Evolutionary conservation across 23 tunicate genomes (phyloP), one percentile per base, ranked within the genome.

Genomic region (Trididemnum clinides): DNA sequence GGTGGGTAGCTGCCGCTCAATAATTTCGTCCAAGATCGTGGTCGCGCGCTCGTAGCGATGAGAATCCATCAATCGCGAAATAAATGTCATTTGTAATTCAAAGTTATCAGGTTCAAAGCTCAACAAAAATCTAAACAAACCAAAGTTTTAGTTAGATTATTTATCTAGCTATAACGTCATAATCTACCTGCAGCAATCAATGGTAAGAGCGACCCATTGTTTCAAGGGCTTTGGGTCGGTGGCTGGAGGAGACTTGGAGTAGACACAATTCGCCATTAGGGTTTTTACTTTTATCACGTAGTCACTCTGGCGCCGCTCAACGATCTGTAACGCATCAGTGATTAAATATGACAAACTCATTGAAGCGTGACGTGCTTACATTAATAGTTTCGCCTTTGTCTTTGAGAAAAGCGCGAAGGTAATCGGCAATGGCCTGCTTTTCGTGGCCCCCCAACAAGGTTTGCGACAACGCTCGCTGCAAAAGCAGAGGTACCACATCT

Each of bases 141-240:
- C 4, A 12, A 4, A 37, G 22, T 62, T 18, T 6, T 15, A 21
- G 27, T 19, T 22, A 12, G 6, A 62, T 15, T 26, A 21, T 4
- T 12, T 12, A 62, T 62, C 15, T 10, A 44, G 54, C 54, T 44
- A 10, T 15, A 15, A 44, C 54, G 12, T 44, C n/a, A 15, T 10
- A 44, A 7, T 15, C 22, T 87, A 92, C 97, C 88, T 86, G 89
- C 91, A 92, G 83, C 97, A 92, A 66, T 92, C 97, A 28, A 87
- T 63, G 1, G 97, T 92, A 1, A 92, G 86, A 25, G 82, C 86
- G 20, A 83, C 65, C 97, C 97, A 92, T 63, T 87, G 88, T 75
- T 92, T 87, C 25, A 37, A 64, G 5, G 86, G 80, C 66, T 87
- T 86, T 25, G 58, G 70, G 12, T 87, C 91, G 0, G 82, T 26